These are phyloP conservation scores for Willisornis vidua DNA, from an alignment of 2,113 vertebrate species.

Conservation along the genomic window DNA sequence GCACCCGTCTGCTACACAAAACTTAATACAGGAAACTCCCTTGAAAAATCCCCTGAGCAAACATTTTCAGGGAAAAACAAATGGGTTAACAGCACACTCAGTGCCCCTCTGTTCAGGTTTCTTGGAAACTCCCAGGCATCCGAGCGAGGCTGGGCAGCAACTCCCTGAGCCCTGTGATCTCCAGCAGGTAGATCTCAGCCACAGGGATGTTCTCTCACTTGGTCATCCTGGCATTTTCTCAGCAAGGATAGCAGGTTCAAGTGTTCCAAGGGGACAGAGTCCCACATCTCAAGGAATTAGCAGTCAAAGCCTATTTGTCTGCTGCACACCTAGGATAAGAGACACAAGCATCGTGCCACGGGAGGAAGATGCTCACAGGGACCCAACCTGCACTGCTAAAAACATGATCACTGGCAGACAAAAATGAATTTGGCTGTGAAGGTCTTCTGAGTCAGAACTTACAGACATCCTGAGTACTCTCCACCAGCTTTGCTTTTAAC, in stretches of 20 bases:
- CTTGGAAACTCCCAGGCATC: not conserved
- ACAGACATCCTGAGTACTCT: rapidly evolving
- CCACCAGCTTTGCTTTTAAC: not conserved
- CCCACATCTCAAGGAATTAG: rapidly evolving
- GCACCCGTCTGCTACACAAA: not conserved
- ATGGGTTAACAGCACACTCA: rapidly evolving
- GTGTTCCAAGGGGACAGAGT: not conserved
- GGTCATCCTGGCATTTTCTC: not conserved
- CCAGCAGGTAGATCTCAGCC: not conserved
- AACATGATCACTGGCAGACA: not conserved
- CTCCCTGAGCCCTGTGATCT: not conserved
- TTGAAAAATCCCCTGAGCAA: not conserved
- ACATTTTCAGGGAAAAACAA: not conserved
- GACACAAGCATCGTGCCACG: rapidly evolving
- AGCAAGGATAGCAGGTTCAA: rapidly evolving
- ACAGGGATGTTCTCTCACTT: not conserved
- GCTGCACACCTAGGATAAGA: rapidly evolving
- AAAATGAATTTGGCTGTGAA: not conserved
- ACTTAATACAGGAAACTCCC: not conserved
- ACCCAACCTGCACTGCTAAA: not conserved
- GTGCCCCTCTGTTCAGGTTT: rapidly evolving
- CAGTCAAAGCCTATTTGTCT: not conserved
- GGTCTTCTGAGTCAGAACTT: not conserved
- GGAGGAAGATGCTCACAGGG: not conserved
- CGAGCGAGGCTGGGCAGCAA: not conserved